Evolutionary conservation across 2,797 vertebrate species (phyloP).

Genomic region (Spea hammondii): DNA sequence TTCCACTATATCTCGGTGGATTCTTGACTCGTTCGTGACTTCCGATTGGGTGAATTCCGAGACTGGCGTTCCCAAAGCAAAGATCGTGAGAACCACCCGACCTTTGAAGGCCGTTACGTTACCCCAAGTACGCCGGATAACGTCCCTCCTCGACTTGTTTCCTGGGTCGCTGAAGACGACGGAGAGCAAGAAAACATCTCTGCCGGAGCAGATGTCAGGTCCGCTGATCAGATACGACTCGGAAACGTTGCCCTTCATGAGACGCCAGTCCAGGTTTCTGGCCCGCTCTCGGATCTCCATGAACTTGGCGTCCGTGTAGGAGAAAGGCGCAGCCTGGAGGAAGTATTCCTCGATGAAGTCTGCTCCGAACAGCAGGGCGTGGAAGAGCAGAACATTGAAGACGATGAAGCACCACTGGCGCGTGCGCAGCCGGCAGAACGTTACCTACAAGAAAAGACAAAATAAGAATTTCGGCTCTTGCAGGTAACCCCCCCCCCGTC

Average conservation of each 20-base stretch:
- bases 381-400: conserved; percentile 85
- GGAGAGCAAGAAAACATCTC: conserved; percentile 80
- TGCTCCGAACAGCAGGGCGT: conserved; percentile 83
- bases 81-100: conserved; percentile 61
- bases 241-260: conserved; percentile 72
- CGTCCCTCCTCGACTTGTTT: conserved; percentile 71
- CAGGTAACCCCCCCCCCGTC: too few relatives aligned
- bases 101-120: conserved; percentile 68
- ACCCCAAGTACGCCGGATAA: conserved; percentile 82
- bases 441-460: conserved; percentile 64
- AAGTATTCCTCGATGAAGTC: conserved; percentile 90
- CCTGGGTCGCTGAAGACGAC: conserved; percentile 76
- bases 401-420: conserved; percentile 94
- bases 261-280: conserved; percentile 74
- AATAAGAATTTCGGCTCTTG: background rate
- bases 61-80: conserved; percentile 69
- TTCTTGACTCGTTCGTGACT: conserved; percentile 62
- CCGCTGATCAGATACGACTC: conserved; percentile 65
- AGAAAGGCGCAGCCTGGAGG: conserved; percentile 72
- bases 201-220: conserved; percentile 63
- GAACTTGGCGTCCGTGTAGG: conserved; percentile 73
- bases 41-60: conserved; percentile 62
- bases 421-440: conserved; percentile 80
- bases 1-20: conserved; percentile 71
- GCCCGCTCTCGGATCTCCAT: conserved; percentile 79